Evolutionary conservation across 1,140 invertebrate species (phyloP).

Genomic region (Adoxophyes honmai): DNA sequence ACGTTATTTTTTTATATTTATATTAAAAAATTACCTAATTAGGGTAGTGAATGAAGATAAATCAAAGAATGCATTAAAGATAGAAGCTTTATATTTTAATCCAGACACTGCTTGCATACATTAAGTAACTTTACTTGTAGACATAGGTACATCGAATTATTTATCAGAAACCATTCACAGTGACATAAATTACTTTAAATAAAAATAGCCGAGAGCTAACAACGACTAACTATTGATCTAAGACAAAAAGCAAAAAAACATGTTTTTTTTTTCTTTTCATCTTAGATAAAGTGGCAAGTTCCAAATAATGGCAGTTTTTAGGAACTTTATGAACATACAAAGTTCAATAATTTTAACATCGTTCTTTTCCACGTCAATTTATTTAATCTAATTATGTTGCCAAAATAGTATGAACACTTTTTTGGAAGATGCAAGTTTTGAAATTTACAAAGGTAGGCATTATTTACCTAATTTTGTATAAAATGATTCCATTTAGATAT

Average conservation of each 20-base stretch:
- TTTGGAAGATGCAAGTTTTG: neutral
- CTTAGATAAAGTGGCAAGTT: neutral
- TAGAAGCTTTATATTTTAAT: constrained; percentile 13
- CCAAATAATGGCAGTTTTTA: constrained; percentile 8
- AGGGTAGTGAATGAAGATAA: neutral
- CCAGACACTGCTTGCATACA: constrained; percentile 12
- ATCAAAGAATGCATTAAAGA: neutral
- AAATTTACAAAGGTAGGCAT: neutral
- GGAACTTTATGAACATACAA: neutral
- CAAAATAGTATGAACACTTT: neutral
- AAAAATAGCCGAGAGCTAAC: neutral
- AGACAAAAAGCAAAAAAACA: too few relatives aligned
- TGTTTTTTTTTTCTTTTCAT: too few relatives aligned
- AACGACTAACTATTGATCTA: neutral
- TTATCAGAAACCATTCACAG: constrained; percentile 11
- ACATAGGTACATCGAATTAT: constrained; percentile 6
- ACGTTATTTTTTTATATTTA: too few relatives aligned
- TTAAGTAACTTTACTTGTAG: neutral
- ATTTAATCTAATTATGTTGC: neutral
- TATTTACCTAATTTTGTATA: constrained; percentile 4
- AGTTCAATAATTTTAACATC: too few relatives aligned
- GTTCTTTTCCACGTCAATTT: too few relatives aligned
- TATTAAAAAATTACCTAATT: too few relatives aligned
- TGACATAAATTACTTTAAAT: neutral
- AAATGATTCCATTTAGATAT: constrained; percentile 23